Evolutionary conservation across 2,888 invertebrate genomes (phyloP).

Genomic region (Limnephilus lunatus): DNA sequence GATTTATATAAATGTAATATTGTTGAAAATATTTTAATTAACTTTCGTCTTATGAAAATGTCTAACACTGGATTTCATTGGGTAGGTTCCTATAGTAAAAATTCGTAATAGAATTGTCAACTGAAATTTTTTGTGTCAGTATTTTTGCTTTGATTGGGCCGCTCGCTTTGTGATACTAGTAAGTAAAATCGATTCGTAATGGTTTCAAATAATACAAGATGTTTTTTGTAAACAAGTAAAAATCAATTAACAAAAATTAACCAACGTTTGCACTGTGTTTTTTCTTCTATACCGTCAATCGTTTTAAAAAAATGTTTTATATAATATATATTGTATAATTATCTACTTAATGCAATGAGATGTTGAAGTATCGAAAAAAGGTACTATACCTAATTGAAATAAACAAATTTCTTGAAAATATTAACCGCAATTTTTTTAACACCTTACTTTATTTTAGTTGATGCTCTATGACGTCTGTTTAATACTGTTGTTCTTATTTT

Average conservation of each 20-base stretch:
- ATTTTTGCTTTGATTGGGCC: not conserved
- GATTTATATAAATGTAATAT: not conserved
- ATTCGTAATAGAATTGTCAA: not conserved
- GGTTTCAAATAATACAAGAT: not conserved
- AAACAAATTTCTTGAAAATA: slow-evolving; percentile 4
- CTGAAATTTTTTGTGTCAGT: not conserved
- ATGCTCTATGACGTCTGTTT: not conserved
- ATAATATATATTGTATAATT: not conserved
- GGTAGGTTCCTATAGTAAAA: too few species aligned
- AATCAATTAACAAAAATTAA: not conserved
- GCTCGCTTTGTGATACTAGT: slow-evolving; percentile 54
- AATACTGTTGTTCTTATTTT: not conserved
- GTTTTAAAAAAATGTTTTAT: not conserved
- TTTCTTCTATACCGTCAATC: slow-evolving; percentile 3
- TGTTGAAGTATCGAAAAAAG: not conserved
- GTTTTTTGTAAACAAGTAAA: not conserved
- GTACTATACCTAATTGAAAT: slow-evolving; percentile 16
- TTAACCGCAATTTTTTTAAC: not conserved
- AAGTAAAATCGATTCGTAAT: slow-evolving; percentile 19
- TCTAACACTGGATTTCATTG: not conserved
- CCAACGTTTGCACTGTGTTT: slow-evolving; percentile 12
- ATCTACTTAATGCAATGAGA: slow-evolving; percentile 14
- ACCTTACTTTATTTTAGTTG: not conserved
- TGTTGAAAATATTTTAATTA: not conserved
- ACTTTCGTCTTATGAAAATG: not conserved